These are phyloP conservation scores for Palythoa grandis DNA, from an alignment of 92 coral and sea anemone genomes.

Conservation along the genomic window DNA sequence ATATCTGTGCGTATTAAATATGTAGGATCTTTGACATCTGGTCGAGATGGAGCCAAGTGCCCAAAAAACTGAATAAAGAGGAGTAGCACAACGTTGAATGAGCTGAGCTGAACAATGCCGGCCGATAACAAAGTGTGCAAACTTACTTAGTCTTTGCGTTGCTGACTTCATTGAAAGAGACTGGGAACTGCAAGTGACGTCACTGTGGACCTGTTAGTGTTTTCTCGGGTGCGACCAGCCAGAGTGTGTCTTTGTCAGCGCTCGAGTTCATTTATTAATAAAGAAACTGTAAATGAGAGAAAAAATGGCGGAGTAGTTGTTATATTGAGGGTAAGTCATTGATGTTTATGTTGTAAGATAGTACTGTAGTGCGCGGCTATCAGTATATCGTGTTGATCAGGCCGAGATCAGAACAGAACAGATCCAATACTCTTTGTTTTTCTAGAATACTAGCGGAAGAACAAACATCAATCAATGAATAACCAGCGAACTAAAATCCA, in stretches of 20 bases:
- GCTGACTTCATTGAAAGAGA: not conserved
- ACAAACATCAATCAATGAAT: not conserved
- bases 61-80: no score
- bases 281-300: slow-evolving; percentile 50
- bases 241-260: slow-evolving; percentile 13
- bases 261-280: slow-evolving; percentile 76
- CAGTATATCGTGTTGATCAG: not conserved
- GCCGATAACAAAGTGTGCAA: no score
- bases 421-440: not conserved
- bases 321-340: slow-evolving; percentile 19
- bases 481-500: not conserved
- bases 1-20: no score
- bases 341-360: not conserved
- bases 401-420: not conserved
- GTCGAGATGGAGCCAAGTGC: no score
- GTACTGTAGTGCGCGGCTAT: not conserved
- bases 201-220: slow-evolving; percentile 27
- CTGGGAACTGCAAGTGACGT: slow-evolving; percentile 37
- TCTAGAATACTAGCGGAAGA: not conserved
- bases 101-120: no score
- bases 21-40: no score
- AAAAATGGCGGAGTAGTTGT: slow-evolving; percentile 69
- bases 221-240: slow-evolving; percentile 35
- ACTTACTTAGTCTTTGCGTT: no score
- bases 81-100: no score